Percentiles rank a stretch among this genome's conserved stretches.
phyloP scores from a whole-genome alignment of 2,113 vertebrate genomes.

The Rhodinocichla rosea region DNA sequence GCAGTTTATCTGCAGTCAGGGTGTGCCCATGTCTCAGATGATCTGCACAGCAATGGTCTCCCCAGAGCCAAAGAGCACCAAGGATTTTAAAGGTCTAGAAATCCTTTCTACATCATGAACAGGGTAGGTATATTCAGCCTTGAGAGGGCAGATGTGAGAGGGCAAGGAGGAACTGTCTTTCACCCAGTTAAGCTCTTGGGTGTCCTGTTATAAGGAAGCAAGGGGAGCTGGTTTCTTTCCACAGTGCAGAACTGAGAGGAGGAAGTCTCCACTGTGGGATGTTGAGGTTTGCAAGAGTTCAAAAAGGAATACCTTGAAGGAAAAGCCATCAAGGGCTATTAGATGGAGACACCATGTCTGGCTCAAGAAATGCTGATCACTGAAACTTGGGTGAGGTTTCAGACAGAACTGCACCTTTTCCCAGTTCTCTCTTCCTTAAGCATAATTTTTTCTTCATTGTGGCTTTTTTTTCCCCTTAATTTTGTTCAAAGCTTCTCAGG shows the following conservation, averaged over 20 bases:
- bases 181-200: not conserved
- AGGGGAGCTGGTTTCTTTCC: not conserved
- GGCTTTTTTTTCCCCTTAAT: accelerated
- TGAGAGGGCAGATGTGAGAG: not conserved
- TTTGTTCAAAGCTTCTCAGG: not conserved
- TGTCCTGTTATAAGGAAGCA: not conserved
- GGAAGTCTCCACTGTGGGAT: not conserved
- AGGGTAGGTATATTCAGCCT: not conserved
- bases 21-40: not conserved
- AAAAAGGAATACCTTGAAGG: conserved; percentile 12
- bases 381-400: not conserved
- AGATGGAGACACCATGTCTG: conserved; percentile 37
- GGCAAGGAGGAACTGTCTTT: not conserved
- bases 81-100: not conserved
- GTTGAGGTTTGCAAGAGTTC: not conserved
- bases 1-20: not conserved
- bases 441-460: not conserved
- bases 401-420: not conserved
- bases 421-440: not conserved
- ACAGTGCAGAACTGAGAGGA: not conserved
- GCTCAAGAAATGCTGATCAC: not conserved
- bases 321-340: conserved; percentile 19
- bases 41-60: not conserved
- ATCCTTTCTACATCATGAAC: not conserved
- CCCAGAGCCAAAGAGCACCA: not conserved